These are phyloP conservation scores for Priapulus caudatus DNA, from an alignment of 2,888 invertebrate genomes.

Conservation along the genomic window DNA sequence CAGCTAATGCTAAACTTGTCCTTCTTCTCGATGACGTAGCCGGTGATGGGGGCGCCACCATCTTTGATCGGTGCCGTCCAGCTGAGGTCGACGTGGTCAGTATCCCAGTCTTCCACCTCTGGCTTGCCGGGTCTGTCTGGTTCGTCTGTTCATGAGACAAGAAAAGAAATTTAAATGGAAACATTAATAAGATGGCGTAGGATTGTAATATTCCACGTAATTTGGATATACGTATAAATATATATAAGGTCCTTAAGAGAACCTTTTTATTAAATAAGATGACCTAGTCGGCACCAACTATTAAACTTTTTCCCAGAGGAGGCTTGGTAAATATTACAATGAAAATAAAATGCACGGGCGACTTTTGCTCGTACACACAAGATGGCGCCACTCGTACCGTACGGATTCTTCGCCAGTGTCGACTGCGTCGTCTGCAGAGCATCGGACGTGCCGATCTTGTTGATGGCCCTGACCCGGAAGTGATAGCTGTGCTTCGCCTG, in stretches of 20 bases:
- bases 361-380: too few relatives aligned
- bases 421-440: background rate
- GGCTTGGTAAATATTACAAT: too few relatives aligned
- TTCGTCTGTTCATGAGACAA: slow-evolving; percentile 47
- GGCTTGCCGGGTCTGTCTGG: slow-evolving; percentile 81
- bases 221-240: too few relatives aligned
- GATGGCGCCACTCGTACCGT: too few relatives aligned
- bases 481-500: slow-evolving; percentile 3
- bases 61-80: slow-evolving; percentile 75
- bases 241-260: too few relatives aligned
- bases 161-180: background rate
- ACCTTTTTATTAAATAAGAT: too few relatives aligned
- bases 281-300: too few relatives aligned
- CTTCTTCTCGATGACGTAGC: slow-evolving; percentile 34
- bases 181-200: too few relatives aligned
- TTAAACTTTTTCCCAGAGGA: too few relatives aligned
- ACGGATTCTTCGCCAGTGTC: slow-evolving; percentile 79
- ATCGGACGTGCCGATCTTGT: background rate
- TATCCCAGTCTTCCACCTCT: slow-evolving; percentile 74
- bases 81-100: slow-evolving; percentile 68
- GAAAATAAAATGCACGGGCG: too few relatives aligned
- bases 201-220: too few relatives aligned
- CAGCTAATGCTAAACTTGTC: slow-evolving; percentile 53
- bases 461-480: background rate
- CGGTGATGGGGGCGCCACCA: slow-evolving; percentile 49